Evolutionary conservation across 2,888 invertebrate genomes (phyloP), one percentile per base, ranked within the genome.

Genomic region (Unio pictorum): DNA sequence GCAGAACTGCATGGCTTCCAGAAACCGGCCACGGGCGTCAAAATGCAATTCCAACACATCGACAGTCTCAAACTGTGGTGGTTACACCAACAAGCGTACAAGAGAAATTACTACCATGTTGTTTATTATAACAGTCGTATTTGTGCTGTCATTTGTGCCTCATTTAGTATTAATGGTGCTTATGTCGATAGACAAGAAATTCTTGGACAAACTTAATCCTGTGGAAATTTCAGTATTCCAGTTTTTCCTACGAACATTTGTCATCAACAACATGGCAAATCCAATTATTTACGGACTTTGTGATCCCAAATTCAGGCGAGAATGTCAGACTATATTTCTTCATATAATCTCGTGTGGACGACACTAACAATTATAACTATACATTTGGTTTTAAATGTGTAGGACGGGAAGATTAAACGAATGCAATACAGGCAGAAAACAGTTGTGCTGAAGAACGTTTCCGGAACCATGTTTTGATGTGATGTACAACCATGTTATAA

Each of bases 201-300:
- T 80, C 28, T 61, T 75, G 8, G 56, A 73, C 5, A 73, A 68
- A 23, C 68, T 79, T 28, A 73, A 70, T 20, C 72, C 74, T 0
- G 55, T 69, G 2, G 71, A 69, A 4, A 65, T 79, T 11, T 72
- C 71, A 11, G 26, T 77, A 20, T 81, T 80, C 61, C 80, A 80
- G 55, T 68, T 80, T 26, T 79, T 80, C 20, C 76, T 82, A 30
- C 74, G 83, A 4, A 78, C 82, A 2, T 82, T 80, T 72, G 80
- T 83, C 20, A 77, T 84, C n/a, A 84, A 83, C 74, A 79, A 79
- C 63, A 80, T 80, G 70, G 75, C 78, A 17, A 84, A 84, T 67
- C 78, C 81, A 20, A 80, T 83, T 45, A 79, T 84, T 18, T 84
- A 84, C 68, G 81, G 82, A 34, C 82, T 82, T 66, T 81, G 80